phyloP scores from a whole-genome alignment of 2,113 vertebrate genomes.

The Glaucomys volans region DNA sequence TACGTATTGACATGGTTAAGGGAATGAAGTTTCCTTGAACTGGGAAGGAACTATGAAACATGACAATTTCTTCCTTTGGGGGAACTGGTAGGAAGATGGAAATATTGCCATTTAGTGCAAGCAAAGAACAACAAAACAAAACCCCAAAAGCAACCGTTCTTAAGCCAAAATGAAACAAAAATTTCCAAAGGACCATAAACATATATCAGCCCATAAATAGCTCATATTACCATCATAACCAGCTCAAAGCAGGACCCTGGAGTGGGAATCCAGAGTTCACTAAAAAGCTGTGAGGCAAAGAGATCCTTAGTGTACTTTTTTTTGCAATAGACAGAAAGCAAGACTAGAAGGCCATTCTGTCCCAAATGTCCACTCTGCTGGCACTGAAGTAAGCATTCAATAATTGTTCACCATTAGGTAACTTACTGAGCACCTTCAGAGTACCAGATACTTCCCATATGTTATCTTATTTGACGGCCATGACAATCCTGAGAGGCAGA shows the following conservation, averaged over 20 bases:
- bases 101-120: not conserved
- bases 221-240: not conserved
- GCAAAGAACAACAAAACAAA: not conserved
- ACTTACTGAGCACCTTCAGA: not conserved
- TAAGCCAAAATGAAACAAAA: not conserved
- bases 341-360: not conserved
- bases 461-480: not conserved
- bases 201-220: not conserved
- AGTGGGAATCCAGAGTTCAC: not conserved
- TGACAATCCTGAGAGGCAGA: not conserved
- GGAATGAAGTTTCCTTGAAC: not conserved
- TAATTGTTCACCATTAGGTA: not conserved
- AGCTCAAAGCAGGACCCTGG: not conserved
- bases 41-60: not conserved
- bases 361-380: not conserved
- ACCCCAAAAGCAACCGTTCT: not conserved
- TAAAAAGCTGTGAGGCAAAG: not conserved
- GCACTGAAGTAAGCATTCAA: not conserved
- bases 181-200: not conserved
- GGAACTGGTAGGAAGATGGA: not conserved
- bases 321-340: not conserved
- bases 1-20: not conserved
- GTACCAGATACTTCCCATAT: not conserved
- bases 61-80: not conserved
- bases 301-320: not conserved